Conservation (phyloP, 2,797 vertebrate genomes). For the Urophycis tenuis region DNA sequence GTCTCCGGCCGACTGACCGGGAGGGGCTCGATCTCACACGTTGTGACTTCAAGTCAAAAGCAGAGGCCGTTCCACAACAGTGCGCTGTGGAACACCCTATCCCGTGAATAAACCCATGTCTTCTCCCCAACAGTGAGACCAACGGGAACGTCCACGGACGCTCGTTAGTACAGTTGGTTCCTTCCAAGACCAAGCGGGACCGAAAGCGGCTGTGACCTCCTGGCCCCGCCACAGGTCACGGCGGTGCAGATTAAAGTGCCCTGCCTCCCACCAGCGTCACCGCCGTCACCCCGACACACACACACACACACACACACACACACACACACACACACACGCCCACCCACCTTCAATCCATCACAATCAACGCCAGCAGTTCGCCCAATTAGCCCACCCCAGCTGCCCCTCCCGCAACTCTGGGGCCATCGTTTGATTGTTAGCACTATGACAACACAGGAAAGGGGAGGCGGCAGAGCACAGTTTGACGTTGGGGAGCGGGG, state of each 20-base stretch:
- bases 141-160: neutral
- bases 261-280: neutral
- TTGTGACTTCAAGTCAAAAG: neutral
- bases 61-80: neutral
- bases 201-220: conserved; percentile 12
- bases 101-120: too few species aligned
- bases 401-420: conserved; percentile 66
- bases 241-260: conserved; percentile 57
- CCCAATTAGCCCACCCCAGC: conserved; percentile 68
- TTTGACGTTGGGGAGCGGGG: conserved; percentile 28
- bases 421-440: conserved; percentile 70
- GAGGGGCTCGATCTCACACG: too few species aligned
- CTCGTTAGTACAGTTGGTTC: neutral
- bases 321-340: conserved; percentile 35
- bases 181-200: neutral
- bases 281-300: neutral
- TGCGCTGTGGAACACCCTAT: too few species aligned
- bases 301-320: conserved; percentile 34
- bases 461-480: conserved; percentile 8
- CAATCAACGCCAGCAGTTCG: conserved; percentile 66
- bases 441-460: conserved; percentile 60
- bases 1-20: too few species aligned
- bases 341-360: conserved; percentile 64
- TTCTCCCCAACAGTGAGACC: too few species aligned
- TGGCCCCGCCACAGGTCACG: conserved; percentile 23